Conservation (phyloP, 2,113 vertebrate genomes). For the Lontra canadensis region DNA sequence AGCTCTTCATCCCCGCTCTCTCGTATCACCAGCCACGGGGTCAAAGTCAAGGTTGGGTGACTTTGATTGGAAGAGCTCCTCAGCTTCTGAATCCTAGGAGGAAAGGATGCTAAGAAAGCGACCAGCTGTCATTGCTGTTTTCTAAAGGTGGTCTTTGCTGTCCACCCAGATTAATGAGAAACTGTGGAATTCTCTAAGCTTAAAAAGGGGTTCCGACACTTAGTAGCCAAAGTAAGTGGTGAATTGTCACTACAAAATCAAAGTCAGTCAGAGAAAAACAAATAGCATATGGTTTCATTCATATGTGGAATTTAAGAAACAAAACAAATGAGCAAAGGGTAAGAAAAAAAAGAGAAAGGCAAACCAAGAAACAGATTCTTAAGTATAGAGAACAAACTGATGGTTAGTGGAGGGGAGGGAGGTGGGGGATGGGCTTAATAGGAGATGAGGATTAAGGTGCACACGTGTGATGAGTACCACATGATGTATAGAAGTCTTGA, state of each 20-base stretch:
- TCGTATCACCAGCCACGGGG: not conserved
- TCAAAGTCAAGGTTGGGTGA: not conserved
- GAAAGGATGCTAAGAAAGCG: not conserved
- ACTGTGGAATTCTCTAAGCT: not conserved
- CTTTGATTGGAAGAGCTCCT: not conserved
- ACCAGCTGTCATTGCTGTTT: not conserved
- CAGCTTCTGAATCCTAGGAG: not conserved
- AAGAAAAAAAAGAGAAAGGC: not conserved
- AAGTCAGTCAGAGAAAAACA: not conserved
- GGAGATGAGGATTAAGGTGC: not conserved
- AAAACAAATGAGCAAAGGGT: not conserved
- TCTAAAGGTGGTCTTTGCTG: not conserved
- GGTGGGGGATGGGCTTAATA: not conserved
- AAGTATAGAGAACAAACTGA: not conserved
- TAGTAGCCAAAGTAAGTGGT: not conserved
- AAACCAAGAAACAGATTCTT: not conserved
- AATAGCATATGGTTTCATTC: not conserved
- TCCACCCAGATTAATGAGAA: not conserved
- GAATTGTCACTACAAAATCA: not conserved
- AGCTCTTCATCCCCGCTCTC: not conserved
- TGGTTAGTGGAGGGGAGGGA: not conserved
- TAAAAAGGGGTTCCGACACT: not conserved
- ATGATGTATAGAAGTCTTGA: not conserved
- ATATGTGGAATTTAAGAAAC: not conserved
- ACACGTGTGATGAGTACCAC: not conserved